These are phyloP conservation scores for Pyrrhia umbra DNA, from an alignment of 2,888 invertebrate species.

Conservation along the genomic window DNA sequence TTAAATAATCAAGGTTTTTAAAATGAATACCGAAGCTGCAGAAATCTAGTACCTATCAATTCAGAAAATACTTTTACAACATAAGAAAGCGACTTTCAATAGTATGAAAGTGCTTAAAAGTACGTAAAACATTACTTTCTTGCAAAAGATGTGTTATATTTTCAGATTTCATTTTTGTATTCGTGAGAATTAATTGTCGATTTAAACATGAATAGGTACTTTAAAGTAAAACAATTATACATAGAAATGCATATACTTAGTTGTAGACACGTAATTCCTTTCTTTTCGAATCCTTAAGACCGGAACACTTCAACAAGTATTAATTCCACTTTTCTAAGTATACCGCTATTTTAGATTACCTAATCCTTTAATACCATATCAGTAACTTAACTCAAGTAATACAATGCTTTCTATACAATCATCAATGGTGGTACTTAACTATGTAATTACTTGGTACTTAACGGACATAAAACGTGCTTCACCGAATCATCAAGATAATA, in stretches of 20 bases:
- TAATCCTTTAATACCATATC: conserved; percentile 32
- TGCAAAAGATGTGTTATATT: no score
- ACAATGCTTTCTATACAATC: conserved; percentile 29
- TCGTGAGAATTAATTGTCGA: no score
- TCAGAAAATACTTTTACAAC: not conserved
- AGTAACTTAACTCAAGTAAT: not conserved
- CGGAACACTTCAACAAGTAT: conserved; percentile 1
- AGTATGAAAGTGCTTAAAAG: not conserved
- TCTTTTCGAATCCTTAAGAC: not conserved
- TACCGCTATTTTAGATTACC: not conserved
- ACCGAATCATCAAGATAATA: conserved; percentile 9
- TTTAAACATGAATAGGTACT: no score
- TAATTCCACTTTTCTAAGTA: conserved; percentile 12
- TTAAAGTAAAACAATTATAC: no score
- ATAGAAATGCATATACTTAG: no score
- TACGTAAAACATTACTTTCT: no score
- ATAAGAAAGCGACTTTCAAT: no score
- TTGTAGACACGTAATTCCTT: not conserved
- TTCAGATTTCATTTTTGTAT: no score
- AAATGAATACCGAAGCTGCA: not conserved
- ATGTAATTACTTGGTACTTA: conserved; percentile 16
- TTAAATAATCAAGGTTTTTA: conserved; percentile 12
- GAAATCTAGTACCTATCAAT: not conserved
- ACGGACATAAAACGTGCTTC: not conserved
- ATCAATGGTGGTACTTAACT: conserved; percentile 3